Evolutionary conservation across 2,888 invertebrate genomes (phyloP).

Genomic region (Opisthograptis luteolata): DNA sequence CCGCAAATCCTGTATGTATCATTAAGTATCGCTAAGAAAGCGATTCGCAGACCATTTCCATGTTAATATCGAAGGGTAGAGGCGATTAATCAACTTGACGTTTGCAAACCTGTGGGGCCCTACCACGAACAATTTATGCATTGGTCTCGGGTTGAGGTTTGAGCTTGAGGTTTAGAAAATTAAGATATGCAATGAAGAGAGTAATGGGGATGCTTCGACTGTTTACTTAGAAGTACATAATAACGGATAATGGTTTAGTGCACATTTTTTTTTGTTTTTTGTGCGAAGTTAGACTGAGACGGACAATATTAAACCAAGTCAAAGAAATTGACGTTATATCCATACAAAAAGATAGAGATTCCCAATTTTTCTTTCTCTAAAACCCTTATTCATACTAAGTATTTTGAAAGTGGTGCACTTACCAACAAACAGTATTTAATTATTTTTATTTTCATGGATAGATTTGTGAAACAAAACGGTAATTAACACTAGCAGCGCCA

Average conservation of each 20-base stretch:
- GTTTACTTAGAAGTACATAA: not conserved
- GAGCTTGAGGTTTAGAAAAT: conserved; percentile 43
- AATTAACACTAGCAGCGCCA: too few relatives aligned
- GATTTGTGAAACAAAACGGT: too few relatives aligned
- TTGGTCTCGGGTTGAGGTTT: conserved; percentile 64
- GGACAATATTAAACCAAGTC: too few relatives aligned
- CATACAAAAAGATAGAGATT: too few relatives aligned
- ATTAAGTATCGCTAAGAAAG: conserved; percentile 83
- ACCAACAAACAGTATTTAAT: too few relatives aligned
- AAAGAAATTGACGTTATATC: too few relatives aligned
- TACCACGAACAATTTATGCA: conserved; percentile 71
- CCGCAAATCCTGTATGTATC: conserved; percentile 78
- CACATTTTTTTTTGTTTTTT: not conserved
- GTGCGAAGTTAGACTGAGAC: too few relatives aligned
- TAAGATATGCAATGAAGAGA: conserved; percentile 42
- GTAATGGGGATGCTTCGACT: not conserved
- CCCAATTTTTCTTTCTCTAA: too few relatives aligned
- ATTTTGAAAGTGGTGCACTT: too few relatives aligned
- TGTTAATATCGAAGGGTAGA: conserved; percentile 81
- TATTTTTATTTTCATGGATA: too few relatives aligned
- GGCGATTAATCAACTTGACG: conserved; percentile 82
- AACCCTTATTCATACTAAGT: too few relatives aligned
- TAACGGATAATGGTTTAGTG: not conserved
- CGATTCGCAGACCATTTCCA: conserved; percentile 82
- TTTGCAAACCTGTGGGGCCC: conserved; percentile 56